These are phyloP conservation scores for Takifugu rubripes DNA, from an alignment of 2,797 vertebrate species.

Conservation along the genomic window DNA sequence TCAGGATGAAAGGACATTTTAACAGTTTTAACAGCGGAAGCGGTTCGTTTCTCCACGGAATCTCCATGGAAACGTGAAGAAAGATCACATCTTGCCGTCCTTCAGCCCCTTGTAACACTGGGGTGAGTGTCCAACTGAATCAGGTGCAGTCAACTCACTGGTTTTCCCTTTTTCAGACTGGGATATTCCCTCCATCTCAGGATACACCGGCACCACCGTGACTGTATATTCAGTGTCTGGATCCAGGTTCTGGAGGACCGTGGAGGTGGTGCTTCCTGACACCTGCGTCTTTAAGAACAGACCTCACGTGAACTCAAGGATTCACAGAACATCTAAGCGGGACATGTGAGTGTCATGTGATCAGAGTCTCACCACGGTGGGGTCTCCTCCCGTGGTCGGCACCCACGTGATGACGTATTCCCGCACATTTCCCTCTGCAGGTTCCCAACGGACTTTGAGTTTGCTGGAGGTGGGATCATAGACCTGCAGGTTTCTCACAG, in stretches of 20 bases:
- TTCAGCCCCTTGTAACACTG: neutral
- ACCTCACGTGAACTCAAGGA: conserved; percentile 11
- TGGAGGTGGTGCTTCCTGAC: conserved; percentile 83
- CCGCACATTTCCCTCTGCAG: conserved; percentile 88
- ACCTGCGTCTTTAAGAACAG: conserved; percentile 75
- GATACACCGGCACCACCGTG: conserved; percentile 86
- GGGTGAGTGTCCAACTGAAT: too few relatives aligned
- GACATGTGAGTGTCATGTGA: conserved; percentile 19
- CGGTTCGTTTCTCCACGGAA: too few relatives aligned
- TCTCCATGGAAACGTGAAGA: too few relatives aligned
- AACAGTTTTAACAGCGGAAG: too few relatives aligned
- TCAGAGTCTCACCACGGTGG: conserved; percentile 80
- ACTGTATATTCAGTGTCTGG: conserved; percentile 86
- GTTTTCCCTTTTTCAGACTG: conserved; percentile 86
- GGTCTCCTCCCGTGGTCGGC: conserved; percentile 77
- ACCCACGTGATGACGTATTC: conserved; percentile 89
- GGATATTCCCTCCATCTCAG: conserved; percentile 87
- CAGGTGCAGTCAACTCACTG: conserved; percentile 75
- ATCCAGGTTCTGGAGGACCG: conserved; percentile 83
- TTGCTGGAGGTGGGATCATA: conserved; percentile 90
- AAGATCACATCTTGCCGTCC: neutral
- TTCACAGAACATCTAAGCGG: neutral
- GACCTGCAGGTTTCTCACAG: conserved; percentile 86
- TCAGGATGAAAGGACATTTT: too few relatives aligned
- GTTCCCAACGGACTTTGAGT: conserved; percentile 91